These are phyloP conservation scores for Coleophora flavipennella DNA, from an alignment of 2,888 invertebrate genomes.

Conservation along the genomic window DNA sequence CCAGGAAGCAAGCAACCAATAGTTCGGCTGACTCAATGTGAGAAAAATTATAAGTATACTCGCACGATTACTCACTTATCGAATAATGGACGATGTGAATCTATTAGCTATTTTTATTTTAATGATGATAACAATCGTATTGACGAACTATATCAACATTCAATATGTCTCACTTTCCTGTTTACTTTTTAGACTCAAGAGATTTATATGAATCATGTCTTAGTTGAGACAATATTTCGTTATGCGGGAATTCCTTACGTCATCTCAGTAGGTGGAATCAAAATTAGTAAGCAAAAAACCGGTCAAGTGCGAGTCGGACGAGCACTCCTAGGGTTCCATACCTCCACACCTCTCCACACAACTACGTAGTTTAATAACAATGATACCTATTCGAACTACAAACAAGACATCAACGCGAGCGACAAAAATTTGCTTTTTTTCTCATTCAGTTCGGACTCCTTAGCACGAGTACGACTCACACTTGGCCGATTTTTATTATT, in stretches of 20 bases:
- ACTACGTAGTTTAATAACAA: too few relatives aligned
- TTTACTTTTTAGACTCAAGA: conserved; percentile 3
- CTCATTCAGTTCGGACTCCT: too few relatives aligned
- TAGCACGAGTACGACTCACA: too few relatives aligned
- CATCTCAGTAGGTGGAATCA: conserved; percentile 7
- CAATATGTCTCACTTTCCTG: conserved; percentile 13
- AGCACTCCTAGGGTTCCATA: too few relatives aligned
- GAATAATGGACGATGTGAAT: neutral
- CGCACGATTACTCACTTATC: too few relatives aligned
- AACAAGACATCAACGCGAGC: too few relatives aligned
- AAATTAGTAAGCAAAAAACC: conserved; percentile 1
- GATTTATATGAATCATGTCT: conserved; percentile 3
- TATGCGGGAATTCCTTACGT: conserved; percentile 22
- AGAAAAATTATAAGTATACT: conserved; percentile 7
- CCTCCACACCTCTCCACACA: too few relatives aligned
- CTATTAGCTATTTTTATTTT: conserved; percentile 18
- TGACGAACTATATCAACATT: too few relatives aligned
- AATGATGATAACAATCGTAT: conserved; percentile 12
- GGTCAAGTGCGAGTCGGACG: neutral
- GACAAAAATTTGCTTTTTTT: too few relatives aligned
- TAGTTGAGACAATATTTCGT: conserved; percentile 16
- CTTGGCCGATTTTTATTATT: too few relatives aligned
- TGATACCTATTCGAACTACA: too few relatives aligned
- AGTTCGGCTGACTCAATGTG: conserved; percentile 17
- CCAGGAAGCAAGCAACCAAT: conserved; percentile 31